A percentile compares a stretch with the other conserved stretches of the same genome.
Conservation (phyloP, 2,113 vertebrate species). For the Camelus bactrianus region DNA sequence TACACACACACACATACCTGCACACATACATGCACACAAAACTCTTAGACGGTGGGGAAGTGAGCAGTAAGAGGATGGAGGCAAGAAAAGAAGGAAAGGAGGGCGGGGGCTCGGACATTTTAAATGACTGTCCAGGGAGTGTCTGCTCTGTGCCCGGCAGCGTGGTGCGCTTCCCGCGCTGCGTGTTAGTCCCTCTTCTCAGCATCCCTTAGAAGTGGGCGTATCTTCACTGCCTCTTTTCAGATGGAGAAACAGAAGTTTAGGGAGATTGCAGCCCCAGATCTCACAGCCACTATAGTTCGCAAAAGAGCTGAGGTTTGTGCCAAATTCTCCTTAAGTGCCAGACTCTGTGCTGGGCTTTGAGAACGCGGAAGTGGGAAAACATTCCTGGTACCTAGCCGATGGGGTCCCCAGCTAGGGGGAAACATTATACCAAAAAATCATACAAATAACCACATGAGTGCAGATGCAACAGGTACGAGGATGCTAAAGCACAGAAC, state of each 20-base stretch:
- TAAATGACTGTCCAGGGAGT: fast-evolving
- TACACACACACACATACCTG: not conserved
- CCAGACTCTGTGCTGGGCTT: not conserved
- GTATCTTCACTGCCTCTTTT: not conserved
- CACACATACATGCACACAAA: not conserved
- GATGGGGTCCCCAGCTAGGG: no score
- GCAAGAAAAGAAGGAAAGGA: not conserved
- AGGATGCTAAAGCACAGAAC: not conserved
- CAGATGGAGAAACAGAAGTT: not conserved
- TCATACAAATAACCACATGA: not conserved
- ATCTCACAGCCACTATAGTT: not conserved
- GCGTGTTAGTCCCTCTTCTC: not conserved
- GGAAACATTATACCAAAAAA: not conserved
- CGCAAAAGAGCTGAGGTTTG: not conserved
- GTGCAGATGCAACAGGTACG: not conserved
- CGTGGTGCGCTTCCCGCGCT: not conserved
- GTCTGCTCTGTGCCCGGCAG: not conserved
- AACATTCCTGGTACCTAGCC: not conserved
- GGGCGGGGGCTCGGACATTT: not conserved
- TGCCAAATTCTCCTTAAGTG: not conserved
- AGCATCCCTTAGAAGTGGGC: not conserved
- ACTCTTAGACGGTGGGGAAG: not conserved
- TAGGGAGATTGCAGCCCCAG: not conserved
- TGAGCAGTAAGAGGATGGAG: not conserved
- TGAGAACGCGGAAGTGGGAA: not conserved